Base-by-base conservation (phyloP, 1,140 invertebrate genomes). In the Lethrus apterus region DNA sequence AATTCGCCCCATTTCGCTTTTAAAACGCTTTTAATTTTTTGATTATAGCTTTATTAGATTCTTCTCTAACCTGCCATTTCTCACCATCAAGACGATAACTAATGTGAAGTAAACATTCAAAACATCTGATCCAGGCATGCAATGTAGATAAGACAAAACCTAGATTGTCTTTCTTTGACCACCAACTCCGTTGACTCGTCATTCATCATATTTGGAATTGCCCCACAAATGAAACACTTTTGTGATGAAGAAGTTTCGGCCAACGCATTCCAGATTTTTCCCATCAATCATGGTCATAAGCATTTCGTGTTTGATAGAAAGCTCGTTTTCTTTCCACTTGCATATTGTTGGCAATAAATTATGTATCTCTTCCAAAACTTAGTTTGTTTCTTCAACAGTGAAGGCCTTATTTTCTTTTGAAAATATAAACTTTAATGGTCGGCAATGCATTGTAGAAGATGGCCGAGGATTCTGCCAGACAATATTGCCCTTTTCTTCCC, bases 121-220 rank as follows among this genome's bases (percentile, higher is more conserved):
- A 68, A 44, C 67, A 54, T 21, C 61, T 29, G 32, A 68, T 68
- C 49, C 65, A 46, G 10, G 57, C 56, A 49, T 68, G 63, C 23
- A 68, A 50, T 24, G 57, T 45, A 8, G 62, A 64, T 11, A 68
- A 18, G 5, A 57, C 64, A 45, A 64, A 66, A 18, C 31, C 15
- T 3, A 60, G 9, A 29, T 30, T 33, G 35, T 58, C 50, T 30
- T 13, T n/a, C 50, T 33, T 58, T 60, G 13, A 43, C 41, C 8
- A 31, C 24, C 42, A 33, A 56, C 7, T 50, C 34, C 31, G 48
- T 52, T 29, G 23, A 14, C 13, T 33, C 13, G n/a, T n/a, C n/a
- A n/a, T 67, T 69, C 49, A 68, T 64, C 14, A 62, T 20, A 48
- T 48, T 54, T 14, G 64, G 50, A 17, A 46, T 56, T 40, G 17